Percentiles rank a stretch among this genome's conserved stretches.
phyloP scores from a whole-genome alignment of 2,797 vertebrate species.

The Pipistrellus pipistrellus region DNA sequence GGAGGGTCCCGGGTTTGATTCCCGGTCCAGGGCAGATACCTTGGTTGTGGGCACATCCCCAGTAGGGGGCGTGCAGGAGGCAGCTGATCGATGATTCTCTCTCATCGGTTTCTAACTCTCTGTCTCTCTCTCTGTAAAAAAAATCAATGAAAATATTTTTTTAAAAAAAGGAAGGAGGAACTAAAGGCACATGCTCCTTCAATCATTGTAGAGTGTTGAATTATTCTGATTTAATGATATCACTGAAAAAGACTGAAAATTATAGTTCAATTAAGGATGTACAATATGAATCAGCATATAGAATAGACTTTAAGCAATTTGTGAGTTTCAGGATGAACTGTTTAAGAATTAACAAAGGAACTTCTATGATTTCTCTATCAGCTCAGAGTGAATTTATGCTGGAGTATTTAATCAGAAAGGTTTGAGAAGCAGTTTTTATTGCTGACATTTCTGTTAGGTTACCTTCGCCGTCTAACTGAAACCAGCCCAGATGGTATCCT shows the following conservation, averaged over 20 bases:
- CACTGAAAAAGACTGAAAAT: neutral
- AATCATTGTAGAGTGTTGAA: neutral
- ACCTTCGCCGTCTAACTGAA: conserved; percentile 55
- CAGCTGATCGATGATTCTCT: no score
- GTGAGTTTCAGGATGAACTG: neutral
- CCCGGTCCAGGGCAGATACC: no score
- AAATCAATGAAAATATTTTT: no score
- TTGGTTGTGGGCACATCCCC: no score
- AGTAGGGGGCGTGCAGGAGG: no score
- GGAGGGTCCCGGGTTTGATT: no score
- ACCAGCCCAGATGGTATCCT: conserved; percentile 55
- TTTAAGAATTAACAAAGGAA: conserved; percentile 47
- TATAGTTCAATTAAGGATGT: conserved; percentile 23
- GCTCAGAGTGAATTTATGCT: conserved; percentile 37
- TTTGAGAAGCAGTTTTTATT: conserved; percentile 59
- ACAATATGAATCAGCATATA: neutral
- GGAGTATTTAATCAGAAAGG: conserved; percentile 46
- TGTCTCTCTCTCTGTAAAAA: no score
- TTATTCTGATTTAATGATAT: conserved; percentile 52
- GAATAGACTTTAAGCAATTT: neutral
- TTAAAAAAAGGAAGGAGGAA: neutral
- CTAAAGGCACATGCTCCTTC: neutral
- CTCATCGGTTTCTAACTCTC: no score
- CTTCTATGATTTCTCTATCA: neutral
- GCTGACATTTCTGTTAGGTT: conserved; percentile 66